phyloP scores from a whole-genome alignment of 2,113 vertebrate genomes.

The Marcusenius ussheri region DNA sequence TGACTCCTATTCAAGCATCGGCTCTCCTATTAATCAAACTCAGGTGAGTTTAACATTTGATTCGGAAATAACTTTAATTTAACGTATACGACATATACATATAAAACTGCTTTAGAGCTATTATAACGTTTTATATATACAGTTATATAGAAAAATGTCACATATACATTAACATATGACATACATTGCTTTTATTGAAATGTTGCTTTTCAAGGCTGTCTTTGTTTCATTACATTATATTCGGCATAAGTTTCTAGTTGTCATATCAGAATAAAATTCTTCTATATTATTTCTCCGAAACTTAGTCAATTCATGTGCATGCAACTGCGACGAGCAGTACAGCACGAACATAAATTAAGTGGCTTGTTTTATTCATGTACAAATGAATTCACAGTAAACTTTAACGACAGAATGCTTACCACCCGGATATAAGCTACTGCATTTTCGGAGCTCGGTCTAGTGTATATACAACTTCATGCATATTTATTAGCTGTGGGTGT shows the following conservation, averaged over 20 bases:
- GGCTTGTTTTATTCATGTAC: neutral
- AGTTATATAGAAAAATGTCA: neutral
- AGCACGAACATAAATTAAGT: neutral
- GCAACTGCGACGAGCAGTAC: neutral
- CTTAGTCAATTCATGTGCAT: neutral
- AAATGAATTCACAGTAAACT: constrained; percentile 73
- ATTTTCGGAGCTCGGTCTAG: constrained; percentile 40
- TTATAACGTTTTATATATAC: neutral
- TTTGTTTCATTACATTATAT: neutral
- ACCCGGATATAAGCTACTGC: constrained; percentile 63
- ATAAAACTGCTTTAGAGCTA: neutral
- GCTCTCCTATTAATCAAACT: constrained; percentile 68
- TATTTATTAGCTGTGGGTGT: constrained; percentile 25
- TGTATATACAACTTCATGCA: constrained; percentile 34
- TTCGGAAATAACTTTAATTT: constrained; percentile 59
- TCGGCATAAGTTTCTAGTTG: neutral
- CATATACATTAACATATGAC: neutral
- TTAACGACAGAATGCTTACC: constrained; percentile 79
- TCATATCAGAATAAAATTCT: neutral
- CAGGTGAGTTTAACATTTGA: constrained; percentile 63
- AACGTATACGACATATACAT: constrained; percentile 40
- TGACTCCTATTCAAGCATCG: constrained; percentile 80
- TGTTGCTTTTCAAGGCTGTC: neutral
- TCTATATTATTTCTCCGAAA: neutral
- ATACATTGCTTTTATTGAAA: neutral